These are phyloP conservation scores for Aphidoletes aphidimyza DNA, from an alignment of 2,888 invertebrate genomes.

Conservation along the genomic window DNA sequence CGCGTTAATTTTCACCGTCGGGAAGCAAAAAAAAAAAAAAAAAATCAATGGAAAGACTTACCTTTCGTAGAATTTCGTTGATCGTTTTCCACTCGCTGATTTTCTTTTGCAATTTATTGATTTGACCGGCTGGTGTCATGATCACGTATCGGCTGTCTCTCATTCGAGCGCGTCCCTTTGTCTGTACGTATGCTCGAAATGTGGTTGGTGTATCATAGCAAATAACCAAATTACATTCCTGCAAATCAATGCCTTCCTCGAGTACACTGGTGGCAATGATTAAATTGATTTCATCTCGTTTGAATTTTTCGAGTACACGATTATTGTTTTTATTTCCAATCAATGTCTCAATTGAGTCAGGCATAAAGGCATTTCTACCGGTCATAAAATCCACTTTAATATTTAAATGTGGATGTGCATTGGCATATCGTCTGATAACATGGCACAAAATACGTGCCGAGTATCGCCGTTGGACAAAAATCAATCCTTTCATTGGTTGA, in stretches of 20 bases:
- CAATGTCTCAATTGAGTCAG: slow-evolving; percentile 60
- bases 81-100: slow-evolving; percentile 68
- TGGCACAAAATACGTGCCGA: slow-evolving; percentile 81
- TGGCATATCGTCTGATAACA: slow-evolving; percentile 70
- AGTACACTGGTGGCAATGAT: slow-evolving; percentile 82
- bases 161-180: slow-evolving; percentile 86
- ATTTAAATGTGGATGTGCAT: slow-evolving; percentile 67
- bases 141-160: slow-evolving; percentile 72
- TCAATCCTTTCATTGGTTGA: slow-evolving; percentile 62
- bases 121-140: slow-evolving; percentile 66
- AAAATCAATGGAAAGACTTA: slow-evolving; percentile 60
- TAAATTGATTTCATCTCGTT: slow-evolving; percentile 72
- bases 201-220: slow-evolving; percentile 77
- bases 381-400: slow-evolving; percentile 78
- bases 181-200: slow-evolving; percentile 87
- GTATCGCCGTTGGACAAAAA: slow-evolving; percentile 69
- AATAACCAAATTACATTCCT: slow-evolving; percentile 82
- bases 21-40: neutral
- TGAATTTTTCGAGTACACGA: slow-evolving; percentile 69
- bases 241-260: slow-evolving; percentile 91
- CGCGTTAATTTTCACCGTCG: slow-evolving; percentile 56
- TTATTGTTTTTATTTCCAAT: slow-evolving; percentile 62
- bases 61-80: slow-evolving; percentile 69
- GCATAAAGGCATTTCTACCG: slow-evolving; percentile 66
- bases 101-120: slow-evolving; percentile 61